These are phyloP conservation scores for Caradrina clavipalpis DNA, from an alignment of 2,888 invertebrate genomes.

Conservation along the genomic window DNA sequence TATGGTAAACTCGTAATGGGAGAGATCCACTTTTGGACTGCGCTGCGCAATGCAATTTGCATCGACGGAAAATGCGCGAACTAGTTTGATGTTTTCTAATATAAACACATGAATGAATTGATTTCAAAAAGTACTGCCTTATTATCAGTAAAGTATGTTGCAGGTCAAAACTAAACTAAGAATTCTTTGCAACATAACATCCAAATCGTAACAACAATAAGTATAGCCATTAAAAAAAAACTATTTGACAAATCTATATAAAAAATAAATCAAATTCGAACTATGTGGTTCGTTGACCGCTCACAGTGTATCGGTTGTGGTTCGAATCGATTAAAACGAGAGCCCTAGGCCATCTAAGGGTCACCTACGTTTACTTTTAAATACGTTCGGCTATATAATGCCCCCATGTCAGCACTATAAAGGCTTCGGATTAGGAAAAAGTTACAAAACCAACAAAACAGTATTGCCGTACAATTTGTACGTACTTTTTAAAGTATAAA, in stretches of 20 bases:
- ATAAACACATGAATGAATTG: constrained; percentile 20
- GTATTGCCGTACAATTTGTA: constrained; percentile 14
- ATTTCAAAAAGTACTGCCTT: neutral
- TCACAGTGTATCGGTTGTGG: constrained; percentile 25
- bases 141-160: too few relatives aligned
- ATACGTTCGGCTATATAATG: neutral
- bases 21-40: neutral
- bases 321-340: constrained; percentile 42
- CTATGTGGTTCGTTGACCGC: constrained; percentile 48
- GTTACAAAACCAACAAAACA: constrained; percentile 17
- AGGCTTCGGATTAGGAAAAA: constrained; percentile 18
- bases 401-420: constrained; percentile 1
- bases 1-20: neutral
- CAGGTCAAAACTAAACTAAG: too few relatives aligned
- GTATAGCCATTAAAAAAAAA: neutral
- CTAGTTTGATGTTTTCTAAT: neutral
- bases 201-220: neutral
- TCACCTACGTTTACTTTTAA: constrained; percentile 22
- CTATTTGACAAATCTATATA: neutral
- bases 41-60: neutral
- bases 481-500: neutral
- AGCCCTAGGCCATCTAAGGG: constrained; percentile 35
- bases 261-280: constrained; percentile 19
- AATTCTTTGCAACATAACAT: neutral
- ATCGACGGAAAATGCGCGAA: neutral